Base-by-base conservation (phyloP, 2,113 vertebrate species). In the Muntiacus muntjak region DNA sequence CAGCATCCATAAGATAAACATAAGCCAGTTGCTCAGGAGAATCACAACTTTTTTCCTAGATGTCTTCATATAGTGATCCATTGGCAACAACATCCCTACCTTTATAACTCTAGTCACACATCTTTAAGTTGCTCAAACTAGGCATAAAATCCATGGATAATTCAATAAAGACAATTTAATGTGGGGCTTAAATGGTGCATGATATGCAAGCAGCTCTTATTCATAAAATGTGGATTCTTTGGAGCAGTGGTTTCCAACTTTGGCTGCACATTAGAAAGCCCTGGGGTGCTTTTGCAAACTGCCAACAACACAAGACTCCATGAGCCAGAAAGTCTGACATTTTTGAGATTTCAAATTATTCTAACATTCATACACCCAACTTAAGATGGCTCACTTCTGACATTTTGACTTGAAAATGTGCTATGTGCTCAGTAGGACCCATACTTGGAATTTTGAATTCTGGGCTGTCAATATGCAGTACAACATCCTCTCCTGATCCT, bases 201-300 rank as follows among this genome's bases (percentile, higher is more conserved):
- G 54, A 7, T 23, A 30, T 1, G 1, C 4, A 64, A 47, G 23
- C 52, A 26, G 40, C 15, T 71, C 55, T 19, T 0, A 4, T 25
- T 19, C 16, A 45, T 60, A 21, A 55, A 87, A 30, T 17, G 33
- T 13, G 47, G 26, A 26, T 30, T 87, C 64, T 90, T 57, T 6
- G 85, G 71, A 83, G 58, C 55, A 26, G 67, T 10, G 28, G 14
- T 43, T 90, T 89, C 90, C 45, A 83, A 33, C 57, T 60, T 9
- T 43, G 62, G 87, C n/a, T 19, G 47, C 15, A 33, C n/a, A 33
- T 17, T 17, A 62, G 45, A 33, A 84, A 19, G 45, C 67, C 55
- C 55, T 6, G n/a, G 86, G 40, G n/a, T 81, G 10, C 13, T 82
- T 96, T 57, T 43, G 74, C 47, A 85, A 90, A 79, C 79, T 30